These are phyloP conservation scores for Craniophora ligustri DNA, from an alignment of 2,888 invertebrate genomes.

Conservation along the genomic window DNA sequence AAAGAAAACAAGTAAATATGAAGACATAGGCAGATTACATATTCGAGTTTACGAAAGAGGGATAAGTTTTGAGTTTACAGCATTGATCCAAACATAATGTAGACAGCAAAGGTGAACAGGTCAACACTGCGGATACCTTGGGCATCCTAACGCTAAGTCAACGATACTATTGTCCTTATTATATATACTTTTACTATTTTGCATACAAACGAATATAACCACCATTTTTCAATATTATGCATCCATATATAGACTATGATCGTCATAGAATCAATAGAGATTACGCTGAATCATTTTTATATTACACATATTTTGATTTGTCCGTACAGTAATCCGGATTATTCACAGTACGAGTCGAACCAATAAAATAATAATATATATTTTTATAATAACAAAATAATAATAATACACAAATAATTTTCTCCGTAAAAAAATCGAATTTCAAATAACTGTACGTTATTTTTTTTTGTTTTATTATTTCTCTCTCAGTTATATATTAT, in stretches of 20 bases:
- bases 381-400: slow-evolving; percentile 48
- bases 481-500: slow-evolving; percentile 65
- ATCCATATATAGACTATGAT: slow-evolving; percentile 74
- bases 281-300: slow-evolving; percentile 73
- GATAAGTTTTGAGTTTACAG: slow-evolving; percentile 87
- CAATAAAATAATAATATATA: slow-evolving; percentile 58
- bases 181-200: slow-evolving; percentile 85
- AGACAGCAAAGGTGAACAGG: slow-evolving; percentile 79
- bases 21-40: slow-evolving; percentile 62
- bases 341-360: slow-evolving; percentile 60
- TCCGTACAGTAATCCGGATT: slow-evolving; percentile 77
- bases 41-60: slow-evolving; percentile 73
- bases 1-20: slow-evolving; percentile 23
- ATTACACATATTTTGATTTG: slow-evolving; percentile 74
- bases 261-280: slow-evolving; percentile 73
- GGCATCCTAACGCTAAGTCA: slow-evolving; percentile 88
- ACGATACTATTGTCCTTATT: slow-evolving; percentile 79
- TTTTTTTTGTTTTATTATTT: slow-evolving; percentile 62
- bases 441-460: slow-evolving; percentile 64
- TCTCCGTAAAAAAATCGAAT: slow-evolving; percentile 69
- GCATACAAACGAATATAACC: slow-evolving; percentile 82
- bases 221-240: slow-evolving; percentile 81
- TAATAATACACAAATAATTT: slow-evolving; percentile 67
- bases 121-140: slow-evolving; percentile 85
- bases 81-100: slow-evolving; percentile 63